Evolutionary conservation across 1,140 invertebrate genomes (phyloP), one percentile per base, ranked within the genome.

Genomic region (Pseudomyrmex concolor): DNA sequence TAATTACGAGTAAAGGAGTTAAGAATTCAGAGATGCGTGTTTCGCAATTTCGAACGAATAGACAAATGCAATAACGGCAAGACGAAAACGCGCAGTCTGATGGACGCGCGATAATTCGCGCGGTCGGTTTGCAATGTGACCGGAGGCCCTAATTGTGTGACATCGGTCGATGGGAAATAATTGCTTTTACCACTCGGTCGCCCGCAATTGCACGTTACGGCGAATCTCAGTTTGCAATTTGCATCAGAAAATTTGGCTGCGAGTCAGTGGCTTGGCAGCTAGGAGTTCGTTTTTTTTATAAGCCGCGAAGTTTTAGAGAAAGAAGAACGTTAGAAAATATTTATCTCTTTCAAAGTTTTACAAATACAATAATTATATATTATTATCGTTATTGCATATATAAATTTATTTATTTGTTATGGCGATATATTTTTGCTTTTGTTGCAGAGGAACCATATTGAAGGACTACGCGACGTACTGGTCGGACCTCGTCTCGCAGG

Each of bases 381-480:
- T 34, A 34, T 25, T 25, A 25, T 34, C 0, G 34, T 34, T 34
- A 34, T 34, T 34, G 25, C 25, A 25, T 25, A 2, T 34, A 34
- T 34, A 34, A 34, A 34, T 34, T 34, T 12, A 45, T 19, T 9
- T 17, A 51, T 19, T 72, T 19, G 19, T 73, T 34, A 25, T 5
- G 54, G 15, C 10, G n/a, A 51, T 54, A 25, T 66, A 17, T 57
- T 34, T 89, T 91, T 92, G 25, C 25, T 25, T 25, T 25, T 86
- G 84, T 96, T 96, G 62, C 95, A 97, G 96, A 43, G 96, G 96
- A 67, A 96, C 96, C 9, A 94, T 97, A 43, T 89, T 97, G 71
- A 96, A 97, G 92, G 95, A 96, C 62, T 97, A 97, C 89, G 95
- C 95, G 13, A 96, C 95, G 13, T 97, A 96, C 90, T 97, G 97